Evolutionary conservation across 2,797 vertebrate species (phyloP).

Genomic region (Hirundo rustica): DNA sequence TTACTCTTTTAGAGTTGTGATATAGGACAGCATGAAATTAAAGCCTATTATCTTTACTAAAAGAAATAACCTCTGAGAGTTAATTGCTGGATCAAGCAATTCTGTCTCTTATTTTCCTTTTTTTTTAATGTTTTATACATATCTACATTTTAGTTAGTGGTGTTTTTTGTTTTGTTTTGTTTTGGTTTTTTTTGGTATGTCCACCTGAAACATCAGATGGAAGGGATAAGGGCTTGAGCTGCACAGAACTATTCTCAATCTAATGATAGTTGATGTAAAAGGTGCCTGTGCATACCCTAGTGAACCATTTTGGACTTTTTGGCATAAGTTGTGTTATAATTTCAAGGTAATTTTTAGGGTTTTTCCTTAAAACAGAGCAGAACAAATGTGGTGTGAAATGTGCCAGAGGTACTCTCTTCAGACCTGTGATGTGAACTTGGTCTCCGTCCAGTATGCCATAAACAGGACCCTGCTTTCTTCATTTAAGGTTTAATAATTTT

Average conservation of each 20-base stretch:
- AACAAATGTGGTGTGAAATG: neutral
- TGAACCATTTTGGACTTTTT: neutral
- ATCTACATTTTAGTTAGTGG: neutral
- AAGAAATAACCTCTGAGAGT: neutral
- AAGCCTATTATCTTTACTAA: neutral
- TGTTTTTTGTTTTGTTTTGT: no score
- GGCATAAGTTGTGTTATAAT: neutral
- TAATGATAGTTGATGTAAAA: neutral
- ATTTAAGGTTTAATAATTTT: neutral
- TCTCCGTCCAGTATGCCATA: neutral
- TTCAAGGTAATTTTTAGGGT: neutral
- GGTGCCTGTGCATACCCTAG: neutral
- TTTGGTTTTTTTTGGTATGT: neutral
- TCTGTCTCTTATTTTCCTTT: neutral
- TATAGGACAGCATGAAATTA: neutral
- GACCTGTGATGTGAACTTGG: neutral
- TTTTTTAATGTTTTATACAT: neutral
- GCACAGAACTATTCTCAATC: neutral
- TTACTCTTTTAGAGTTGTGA: neutral
- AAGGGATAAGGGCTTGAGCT: neutral
- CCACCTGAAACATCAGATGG: neutral
- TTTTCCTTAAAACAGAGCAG: neutral
- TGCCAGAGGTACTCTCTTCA: neutral
- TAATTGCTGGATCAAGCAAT: neutral
- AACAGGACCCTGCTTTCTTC: neutral